Conservation (phyloP, 2,797 vertebrate species). For the Argentina silus region DNA sequence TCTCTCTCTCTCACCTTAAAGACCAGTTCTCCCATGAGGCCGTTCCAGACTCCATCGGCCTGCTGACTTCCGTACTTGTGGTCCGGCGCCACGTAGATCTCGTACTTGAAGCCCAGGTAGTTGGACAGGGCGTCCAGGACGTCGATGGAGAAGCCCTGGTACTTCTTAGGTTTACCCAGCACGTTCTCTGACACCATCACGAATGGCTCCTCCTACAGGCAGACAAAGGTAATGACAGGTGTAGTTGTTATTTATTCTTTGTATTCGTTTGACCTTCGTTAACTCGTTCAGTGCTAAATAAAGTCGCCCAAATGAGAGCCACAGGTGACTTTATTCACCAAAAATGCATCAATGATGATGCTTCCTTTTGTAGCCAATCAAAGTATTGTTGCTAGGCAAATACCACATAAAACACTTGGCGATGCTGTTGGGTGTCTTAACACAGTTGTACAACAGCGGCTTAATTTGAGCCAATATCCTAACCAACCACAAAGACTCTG, state of each 20-base stretch:
- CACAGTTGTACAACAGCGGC: too few relatives aligned
- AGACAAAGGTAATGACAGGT: neutral
- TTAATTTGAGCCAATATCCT: too few relatives aligned
- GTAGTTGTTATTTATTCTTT: neutral
- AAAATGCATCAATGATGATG: too few relatives aligned
- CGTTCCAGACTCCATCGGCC: slow-evolving; percentile 94
- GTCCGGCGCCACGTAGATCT: slow-evolving; percentile 95
- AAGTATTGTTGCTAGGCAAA: too few relatives aligned
- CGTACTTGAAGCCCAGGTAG: slow-evolving; percentile 97
- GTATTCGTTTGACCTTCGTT: neutral
- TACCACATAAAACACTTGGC: too few relatives aligned
- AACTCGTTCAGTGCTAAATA: neutral
- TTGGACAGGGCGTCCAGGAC: slow-evolving; percentile 94
- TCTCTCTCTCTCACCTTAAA: slow-evolving; percentile 97
- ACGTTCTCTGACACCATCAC: slow-evolving; percentile 99
- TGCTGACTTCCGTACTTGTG: slow-evolving; percentile 96
- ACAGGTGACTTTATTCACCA: too few relatives aligned
- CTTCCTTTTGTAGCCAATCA: too few relatives aligned
- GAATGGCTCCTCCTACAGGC: slow-evolving; percentile 95
- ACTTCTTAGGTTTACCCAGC: slow-evolving; percentile 97
- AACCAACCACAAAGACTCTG: too few relatives aligned
- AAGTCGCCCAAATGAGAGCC: too few relatives aligned
- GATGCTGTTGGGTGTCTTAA: too few relatives aligned
- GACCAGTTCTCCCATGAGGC: slow-evolving; percentile 94
- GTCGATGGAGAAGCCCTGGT: slow-evolving; percentile 96